Evolutionary conservation across 2,113 vertebrate genomes (phyloP), one percentile per base, ranked within the genome.

Genomic region (Alces alces): DNA sequence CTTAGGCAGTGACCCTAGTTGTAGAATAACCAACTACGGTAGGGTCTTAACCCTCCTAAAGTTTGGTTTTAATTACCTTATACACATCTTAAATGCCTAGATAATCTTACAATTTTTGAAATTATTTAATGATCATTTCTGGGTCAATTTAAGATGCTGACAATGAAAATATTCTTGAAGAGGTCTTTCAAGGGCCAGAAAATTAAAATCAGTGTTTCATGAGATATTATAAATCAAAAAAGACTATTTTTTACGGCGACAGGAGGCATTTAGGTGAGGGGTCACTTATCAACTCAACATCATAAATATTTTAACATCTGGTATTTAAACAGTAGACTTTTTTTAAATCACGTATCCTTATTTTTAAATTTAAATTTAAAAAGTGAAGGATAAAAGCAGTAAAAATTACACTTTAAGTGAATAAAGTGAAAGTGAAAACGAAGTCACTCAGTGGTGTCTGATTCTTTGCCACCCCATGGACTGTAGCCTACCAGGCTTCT

Each of bases 101-200:
- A 88, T 93, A 86, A 96, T 91, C 45, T 96, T 97, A 97, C 33
- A 91, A 86, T 80, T 98, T 97, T 89, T 21, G 80, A 90, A 93
- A 95, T 97, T 93, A 97, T 89, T 98, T 95, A 96, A 95, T 90
- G 95, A 96, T 97, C 93, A 97, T 96, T 96, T 98, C 95, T 96
- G 96, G 97, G 93, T 97, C 78, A 89, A 47, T 96, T 97, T 95
- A 36, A 93, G 93, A 87, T 97, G 85, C 93, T 96, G 95, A 96
- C 52, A 89, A 70, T 97, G 96, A 79, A 98, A 89, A 91, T 97
- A 89, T 91, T 94, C 96, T 86, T 27, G 83, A 45, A 97, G 89
- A 52, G 16, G 43, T 88, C 89, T 89, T 97, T 95, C 73, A 93
- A 94, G 55, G 85, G 61, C 66, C 64, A 88, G 30, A 93, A 97